These are phyloP conservation scores for Sciurus carolinensis DNA, from an alignment of 2,797 vertebrate genomes.

Conservation along the genomic window DNA sequence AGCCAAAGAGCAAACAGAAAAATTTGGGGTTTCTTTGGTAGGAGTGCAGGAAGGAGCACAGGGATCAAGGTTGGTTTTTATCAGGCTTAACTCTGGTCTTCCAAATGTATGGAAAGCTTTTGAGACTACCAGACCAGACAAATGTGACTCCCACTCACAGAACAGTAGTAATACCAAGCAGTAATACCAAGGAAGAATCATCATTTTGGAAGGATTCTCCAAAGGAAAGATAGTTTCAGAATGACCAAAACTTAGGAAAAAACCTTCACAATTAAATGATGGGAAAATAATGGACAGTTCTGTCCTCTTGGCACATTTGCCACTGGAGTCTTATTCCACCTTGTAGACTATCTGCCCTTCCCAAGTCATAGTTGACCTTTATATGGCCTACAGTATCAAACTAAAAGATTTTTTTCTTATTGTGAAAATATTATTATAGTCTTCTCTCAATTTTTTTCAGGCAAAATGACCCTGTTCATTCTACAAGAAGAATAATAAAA, in stretches of 20 bases:
- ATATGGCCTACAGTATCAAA: not conserved
- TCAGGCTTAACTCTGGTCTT: not conserved
- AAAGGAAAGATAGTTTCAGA: conserved; percentile 1
- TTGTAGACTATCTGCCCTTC: not conserved
- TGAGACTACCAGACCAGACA: not conserved
- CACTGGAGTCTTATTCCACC: not conserved
- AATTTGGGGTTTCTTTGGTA: not conserved
- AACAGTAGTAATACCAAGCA: not conserved
- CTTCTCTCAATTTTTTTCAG: not conserved
- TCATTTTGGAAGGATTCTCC: not conserved
- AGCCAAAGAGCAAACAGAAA: not conserved
- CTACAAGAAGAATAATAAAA: not conserved
- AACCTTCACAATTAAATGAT: not conserved
- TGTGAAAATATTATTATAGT: not conserved
- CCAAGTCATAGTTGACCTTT: not conserved
- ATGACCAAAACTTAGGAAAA: conserved; percentile 6
- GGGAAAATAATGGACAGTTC: not conserved
- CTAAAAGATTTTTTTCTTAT: not conserved
- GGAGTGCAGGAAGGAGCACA: not conserved
- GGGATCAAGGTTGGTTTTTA: not conserved
- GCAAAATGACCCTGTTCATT: conserved; percentile 13
- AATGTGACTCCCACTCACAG: not conserved
- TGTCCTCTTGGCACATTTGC: not conserved
- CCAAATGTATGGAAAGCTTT: not conserved
- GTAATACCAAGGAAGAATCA: not conserved